Evolutionary conservation across 2,888 invertebrate species (phyloP).

Genomic region (Pristionchus japonicus): DNA sequence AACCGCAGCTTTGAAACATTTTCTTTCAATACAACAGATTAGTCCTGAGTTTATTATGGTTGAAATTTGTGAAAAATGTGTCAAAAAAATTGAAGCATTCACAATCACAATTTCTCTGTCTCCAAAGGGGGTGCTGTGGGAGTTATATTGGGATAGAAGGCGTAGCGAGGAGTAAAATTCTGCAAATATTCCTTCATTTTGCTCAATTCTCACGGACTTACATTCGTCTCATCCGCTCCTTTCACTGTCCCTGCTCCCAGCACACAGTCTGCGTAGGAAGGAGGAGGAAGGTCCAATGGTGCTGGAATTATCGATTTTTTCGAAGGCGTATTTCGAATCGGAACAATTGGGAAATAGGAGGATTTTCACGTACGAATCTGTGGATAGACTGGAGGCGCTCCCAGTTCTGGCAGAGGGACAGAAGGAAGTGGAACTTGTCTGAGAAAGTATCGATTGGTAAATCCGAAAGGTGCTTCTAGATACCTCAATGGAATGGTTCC

Average conservation of each 20-base stretch:
- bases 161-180: conserved; percentile 37
- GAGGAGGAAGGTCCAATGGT: conserved; percentile 66
- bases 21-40: too few relatives aligned
- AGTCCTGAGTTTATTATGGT: too few relatives aligned
- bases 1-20: too few relatives aligned
- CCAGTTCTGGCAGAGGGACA: neutral
- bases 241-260: conserved; percentile 63
- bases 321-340: neutral
- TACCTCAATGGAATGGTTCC: conserved; percentile 53
- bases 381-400: neutral
- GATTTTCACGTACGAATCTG: neutral
- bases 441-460: neutral
- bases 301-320: neutral
- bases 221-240: conserved; percentile 71
- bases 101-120: neutral
- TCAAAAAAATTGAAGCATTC: too few relatives aligned
- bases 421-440: neutral
- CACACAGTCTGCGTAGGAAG: conserved; percentile 74
- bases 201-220: neutral
- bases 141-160: conserved; percentile 38
- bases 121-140: neutral
- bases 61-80: too few relatives aligned
- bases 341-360: neutral
- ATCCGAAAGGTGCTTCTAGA: too few relatives aligned
- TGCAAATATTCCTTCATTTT: neutral